Evolutionary conservation across 2,113 vertebrate genomes (phyloP), one percentile per base, ranked within the genome.

Genomic region (Aspiorhynchus laticeps): DNA sequence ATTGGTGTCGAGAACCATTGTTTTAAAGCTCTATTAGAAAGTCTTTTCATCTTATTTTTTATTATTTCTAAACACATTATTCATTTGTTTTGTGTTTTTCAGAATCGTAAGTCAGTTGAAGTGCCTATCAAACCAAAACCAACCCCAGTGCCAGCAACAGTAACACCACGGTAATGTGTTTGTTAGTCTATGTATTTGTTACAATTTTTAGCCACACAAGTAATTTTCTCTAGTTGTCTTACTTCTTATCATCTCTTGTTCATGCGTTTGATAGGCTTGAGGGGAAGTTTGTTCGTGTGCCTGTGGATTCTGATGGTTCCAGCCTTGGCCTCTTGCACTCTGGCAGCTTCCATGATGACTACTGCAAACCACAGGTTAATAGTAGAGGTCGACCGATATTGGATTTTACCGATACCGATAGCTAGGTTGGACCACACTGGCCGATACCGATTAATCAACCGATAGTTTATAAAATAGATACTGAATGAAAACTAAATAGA

Each of bases 311-410:
- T n/a, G 65, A 83, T 73, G 81, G 81, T 9, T 73, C 81, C 31
- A 26, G 7, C n/a, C 59, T 1, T 17, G 81, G 81, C 2, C 17
- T 43, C 9, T 43, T 83, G 71, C 81, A 83, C 36, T 65, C 81
- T 36, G 81, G 81, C 43, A 83, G 81, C 88, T 95, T 95, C 71
- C 94, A 95, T 33, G 92, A 93, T 75, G 92, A 94, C 88, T 95
- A 95, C 86, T 95, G 94, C 17, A 84, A 80, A 17, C 88, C 92
- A 9, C 93, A 90, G 36, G 36, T 36, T 36, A 86, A 21, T 46
- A 33, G 65, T 78, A n/a, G n/a, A n/a, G n/a, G n/a, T n/a, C n/a
- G n/a, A n/a, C n/a, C n/a, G n/a, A n/a, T n/a, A n/a, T n/a, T n/a
- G n/a, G n/a, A n/a, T n/a, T n/a, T n/a, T n/a, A n/a, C n/a, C n/a